Percentiles rank a stretch among this genome's conserved stretches.
phyloP scores from a whole-genome alignment of 2,888 invertebrate genomes.

The Lycaena phlaeas region DNA sequence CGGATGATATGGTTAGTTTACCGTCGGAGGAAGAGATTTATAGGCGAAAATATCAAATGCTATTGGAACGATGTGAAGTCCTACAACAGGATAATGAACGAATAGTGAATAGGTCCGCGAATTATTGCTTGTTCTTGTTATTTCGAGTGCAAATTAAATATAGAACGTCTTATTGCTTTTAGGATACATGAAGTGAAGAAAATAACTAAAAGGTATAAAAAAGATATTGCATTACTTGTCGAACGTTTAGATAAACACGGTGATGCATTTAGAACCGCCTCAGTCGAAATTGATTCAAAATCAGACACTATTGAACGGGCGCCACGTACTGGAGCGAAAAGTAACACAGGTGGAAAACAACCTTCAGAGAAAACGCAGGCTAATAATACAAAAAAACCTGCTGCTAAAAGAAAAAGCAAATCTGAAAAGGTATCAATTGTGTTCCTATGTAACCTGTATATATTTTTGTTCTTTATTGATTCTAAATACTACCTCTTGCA shows the following conservation, averaged over 20 bases:
- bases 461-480: not conserved
- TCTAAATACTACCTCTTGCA: not conserved
- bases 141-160: constrained; percentile 7
- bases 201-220: constrained; percentile 76
- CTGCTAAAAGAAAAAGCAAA: constrained; percentile 73
- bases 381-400: constrained; percentile 46
- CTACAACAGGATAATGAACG: constrained; percentile 85
- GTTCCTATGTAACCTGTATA: not conserved
- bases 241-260: constrained; percentile 79
- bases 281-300: constrained; percentile 70
- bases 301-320: constrained; percentile 37
- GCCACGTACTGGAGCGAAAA: constrained; percentile 27
- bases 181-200: constrained; percentile 82
- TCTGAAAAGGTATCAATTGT: constrained; percentile 63
- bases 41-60: constrained; percentile 80
- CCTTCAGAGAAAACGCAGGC: constrained; percentile 46
- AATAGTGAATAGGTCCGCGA: constrained; percentile 75
- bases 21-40: constrained; percentile 78
- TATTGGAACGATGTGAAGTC: constrained; percentile 82
- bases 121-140: constrained; percentile 17
- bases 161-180: constrained; percentile 22
- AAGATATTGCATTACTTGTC: constrained; percentile 79
- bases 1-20: constrained; percentile 69
- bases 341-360: constrained; percentile 38
- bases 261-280: constrained; percentile 77